These are phyloP conservation scores for Erannis defoliaria DNA, from an alignment of 2,888 invertebrate genomes.

Conservation along the genomic window DNA sequence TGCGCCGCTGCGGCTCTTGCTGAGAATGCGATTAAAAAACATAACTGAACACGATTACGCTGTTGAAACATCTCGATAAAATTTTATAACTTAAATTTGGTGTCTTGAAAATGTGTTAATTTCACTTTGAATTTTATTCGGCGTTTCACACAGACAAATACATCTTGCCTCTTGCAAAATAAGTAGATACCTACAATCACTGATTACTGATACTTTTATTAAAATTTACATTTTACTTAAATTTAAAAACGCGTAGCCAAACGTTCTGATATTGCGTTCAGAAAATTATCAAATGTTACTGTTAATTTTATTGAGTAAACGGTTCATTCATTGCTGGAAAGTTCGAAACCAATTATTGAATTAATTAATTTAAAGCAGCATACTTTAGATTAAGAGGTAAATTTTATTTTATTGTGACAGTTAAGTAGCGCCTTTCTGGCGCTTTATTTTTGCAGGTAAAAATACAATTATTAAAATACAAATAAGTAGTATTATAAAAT, in stretches of 20 bases:
- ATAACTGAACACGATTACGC: constrained; percentile 56
- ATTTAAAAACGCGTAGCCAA: not conserved
- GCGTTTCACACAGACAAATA: not conserved
- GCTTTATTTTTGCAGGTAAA: no score
- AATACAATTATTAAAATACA: no score
- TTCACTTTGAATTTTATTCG: constrained; percentile 24
- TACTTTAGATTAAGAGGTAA: not conserved
- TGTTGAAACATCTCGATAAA: constrained; percentile 51
- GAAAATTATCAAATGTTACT: not conserved
- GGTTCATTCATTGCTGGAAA: not conserved
- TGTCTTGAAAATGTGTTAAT: constrained; percentile 26
- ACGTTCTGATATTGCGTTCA: not conserved
- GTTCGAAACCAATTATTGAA: not conserved
- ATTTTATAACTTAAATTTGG: not conserved
- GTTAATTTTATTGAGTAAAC: not conserved
- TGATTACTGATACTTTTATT: no score
- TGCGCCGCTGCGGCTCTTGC: constrained; percentile 54
- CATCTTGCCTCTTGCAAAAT: not conserved
- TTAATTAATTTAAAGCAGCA: not conserved
- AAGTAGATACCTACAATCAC: not conserved
- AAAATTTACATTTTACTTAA: not conserved
- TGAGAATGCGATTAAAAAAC: constrained; percentile 64
- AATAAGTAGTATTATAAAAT: no score
- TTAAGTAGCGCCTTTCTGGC: no score
- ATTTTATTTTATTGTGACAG: not conserved